Conservation (phyloP, 2,888 invertebrate species). For the Drosophila diplacantha region DNA sequence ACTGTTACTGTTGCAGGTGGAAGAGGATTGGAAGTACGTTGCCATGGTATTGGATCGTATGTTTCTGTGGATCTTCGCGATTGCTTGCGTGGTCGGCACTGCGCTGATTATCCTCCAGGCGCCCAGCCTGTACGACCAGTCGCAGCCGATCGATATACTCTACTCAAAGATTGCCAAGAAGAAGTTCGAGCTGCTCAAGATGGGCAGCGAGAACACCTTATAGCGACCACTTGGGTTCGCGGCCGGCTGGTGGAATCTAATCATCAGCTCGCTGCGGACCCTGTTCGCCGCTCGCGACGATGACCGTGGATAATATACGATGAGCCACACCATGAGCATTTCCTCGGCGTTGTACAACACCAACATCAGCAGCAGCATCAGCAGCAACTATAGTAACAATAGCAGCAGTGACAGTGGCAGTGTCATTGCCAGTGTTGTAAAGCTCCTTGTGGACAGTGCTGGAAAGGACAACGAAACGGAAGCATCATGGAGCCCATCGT, state of each 20-base stretch:
- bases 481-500: conserved; percentile 57
- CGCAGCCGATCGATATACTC: conserved; percentile 91
- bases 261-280: conserved; percentile 83
- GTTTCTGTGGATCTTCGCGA: conserved; percentile 96
- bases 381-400: conserved; percentile 25
- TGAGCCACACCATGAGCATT: conserved; percentile 60
- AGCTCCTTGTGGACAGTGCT: conserved; percentile 6
- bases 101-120: conserved; percentile 92
- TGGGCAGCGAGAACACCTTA: conserved; percentile 83
- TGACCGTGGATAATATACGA: conserved; percentile 77
- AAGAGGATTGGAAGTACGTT: conserved; percentile 99
- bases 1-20: conserved; percentile 81
- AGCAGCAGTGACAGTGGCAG: conserved; percentile 29
- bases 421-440: conserved; percentile 12
- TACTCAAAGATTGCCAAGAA: conserved; percentile 95
- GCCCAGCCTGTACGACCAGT: conserved; percentile 93
- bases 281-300: conserved; percentile 83
- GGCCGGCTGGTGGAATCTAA: conserved; percentile 83
- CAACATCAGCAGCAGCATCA: conserved; percentile 30
- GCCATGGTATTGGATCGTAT: conserved; percentile 96
- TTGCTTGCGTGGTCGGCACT: conserved; percentile 94
- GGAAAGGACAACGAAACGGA: conserved; percentile 32
- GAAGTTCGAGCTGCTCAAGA: conserved; percentile 90
- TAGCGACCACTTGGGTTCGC: conserved; percentile 79
- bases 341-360: conserved; percentile 58